phyloP scores from a whole-genome alignment of 2,113 vertebrate genomes.

The Brachyhypopomus gauderio region DNA sequence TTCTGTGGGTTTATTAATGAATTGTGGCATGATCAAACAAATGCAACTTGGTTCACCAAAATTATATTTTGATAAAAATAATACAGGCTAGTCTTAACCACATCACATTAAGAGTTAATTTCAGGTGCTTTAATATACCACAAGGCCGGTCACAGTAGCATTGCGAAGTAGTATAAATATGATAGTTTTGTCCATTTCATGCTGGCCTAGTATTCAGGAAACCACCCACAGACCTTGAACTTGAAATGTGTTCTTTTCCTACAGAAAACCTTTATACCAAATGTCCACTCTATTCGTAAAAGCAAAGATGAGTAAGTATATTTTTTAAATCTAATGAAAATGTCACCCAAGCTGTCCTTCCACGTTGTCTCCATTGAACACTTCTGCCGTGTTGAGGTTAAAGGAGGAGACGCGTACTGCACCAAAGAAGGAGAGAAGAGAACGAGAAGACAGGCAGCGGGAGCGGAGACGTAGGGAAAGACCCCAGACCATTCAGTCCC shows the following conservation, averaged over 20 bases:
- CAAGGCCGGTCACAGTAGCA: no score
- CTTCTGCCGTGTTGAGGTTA: conserved; percentile 53
- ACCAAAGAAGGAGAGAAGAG: conserved; percentile 67
- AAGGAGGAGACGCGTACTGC: conserved; percentile 56
- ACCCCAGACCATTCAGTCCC: conserved; percentile 75
- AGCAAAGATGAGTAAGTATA: conserved; percentile 76
- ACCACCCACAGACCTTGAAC: not conserved
- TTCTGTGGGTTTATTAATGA: no score
- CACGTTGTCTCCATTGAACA: not conserved
- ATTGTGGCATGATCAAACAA: no score
- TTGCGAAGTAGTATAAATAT: not conserved
- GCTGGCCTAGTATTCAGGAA: no score
- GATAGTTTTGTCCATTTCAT: no score
- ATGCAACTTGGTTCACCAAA: no score
- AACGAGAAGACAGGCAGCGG: conserved; percentile 64
- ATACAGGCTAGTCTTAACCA: no score
- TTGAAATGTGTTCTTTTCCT: conserved; percentile 1
- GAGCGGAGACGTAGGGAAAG: conserved; percentile 69
- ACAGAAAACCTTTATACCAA: conserved; percentile 77
- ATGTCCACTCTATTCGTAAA: conserved; percentile 73
- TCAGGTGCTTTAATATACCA: no score
- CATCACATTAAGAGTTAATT: no score
- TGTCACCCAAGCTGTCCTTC: not conserved
- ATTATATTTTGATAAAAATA: no score
- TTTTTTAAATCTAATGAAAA: not conserved